phyloP scores from a whole-genome alignment of 2,888 invertebrate genomes.

The Tinea trinotella region DNA sequence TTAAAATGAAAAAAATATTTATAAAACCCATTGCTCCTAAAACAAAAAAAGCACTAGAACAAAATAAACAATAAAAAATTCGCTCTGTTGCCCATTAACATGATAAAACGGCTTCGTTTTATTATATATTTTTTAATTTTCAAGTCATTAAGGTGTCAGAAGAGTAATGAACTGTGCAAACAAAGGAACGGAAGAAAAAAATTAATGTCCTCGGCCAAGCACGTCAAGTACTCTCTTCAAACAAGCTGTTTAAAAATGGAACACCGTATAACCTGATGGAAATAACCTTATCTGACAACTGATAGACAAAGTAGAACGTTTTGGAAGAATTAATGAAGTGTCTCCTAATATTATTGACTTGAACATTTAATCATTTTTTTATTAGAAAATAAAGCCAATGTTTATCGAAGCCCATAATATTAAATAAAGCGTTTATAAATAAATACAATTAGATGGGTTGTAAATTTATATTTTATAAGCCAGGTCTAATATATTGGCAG shows the following conservation, averaged over 20 bases:
- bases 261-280: neutral
- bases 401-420: no score
- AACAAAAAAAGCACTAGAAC: no score
- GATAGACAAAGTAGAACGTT: neutral
- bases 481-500: no score
- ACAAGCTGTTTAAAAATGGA: neutral
- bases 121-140: slow-evolving; percentile 3
- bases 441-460: no score
- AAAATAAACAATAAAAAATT: no score
- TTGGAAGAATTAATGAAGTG: neutral
- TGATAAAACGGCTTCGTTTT: neutral
- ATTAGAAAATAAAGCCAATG: no score
- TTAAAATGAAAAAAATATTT: no score
- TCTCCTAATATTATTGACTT: neutral
- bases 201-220: neutral
- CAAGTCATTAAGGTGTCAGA: slow-evolving; percentile 7
- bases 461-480: no score
- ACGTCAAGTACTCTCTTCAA: neutral
- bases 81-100: neutral
- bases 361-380: neutral
- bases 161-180: slow-evolving; percentile 7
- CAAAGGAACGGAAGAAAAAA: neutral
- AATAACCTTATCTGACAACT: neutral
- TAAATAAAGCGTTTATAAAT: no score
- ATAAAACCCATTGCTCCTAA: no score